phyloP scores from a whole-genome alignment of 2,888 invertebrate species.

The Polydrusus pterygomalis region DNA sequence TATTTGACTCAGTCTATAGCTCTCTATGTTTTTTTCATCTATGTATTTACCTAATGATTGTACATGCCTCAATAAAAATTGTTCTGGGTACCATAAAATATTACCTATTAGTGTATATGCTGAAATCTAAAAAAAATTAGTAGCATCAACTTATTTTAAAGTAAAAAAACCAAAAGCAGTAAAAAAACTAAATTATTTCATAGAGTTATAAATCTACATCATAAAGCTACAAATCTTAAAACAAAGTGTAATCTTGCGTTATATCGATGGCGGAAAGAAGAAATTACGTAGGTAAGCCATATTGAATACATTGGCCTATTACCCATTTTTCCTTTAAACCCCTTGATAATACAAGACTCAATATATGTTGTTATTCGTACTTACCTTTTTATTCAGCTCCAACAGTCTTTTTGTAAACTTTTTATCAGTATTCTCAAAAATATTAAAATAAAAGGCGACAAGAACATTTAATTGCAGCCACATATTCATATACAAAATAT shows the following conservation, averaged over 20 bases:
- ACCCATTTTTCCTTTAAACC: too few relatives aligned
- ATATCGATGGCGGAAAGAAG: too few relatives aligned
- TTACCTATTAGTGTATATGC: slow-evolving; percentile 87
- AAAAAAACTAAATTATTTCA: background rate
- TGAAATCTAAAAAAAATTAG: slow-evolving; percentile 75
- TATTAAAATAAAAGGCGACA: slow-evolving; percentile 79
- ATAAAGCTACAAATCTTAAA: too few relatives aligned
- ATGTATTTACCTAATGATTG: slow-evolving; percentile 76
- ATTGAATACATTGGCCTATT: too few relatives aligned
- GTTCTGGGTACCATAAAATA: slow-evolving; percentile 89
- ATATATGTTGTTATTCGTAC: background rate
- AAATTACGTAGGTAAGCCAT: too few relatives aligned
- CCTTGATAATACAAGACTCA: too few relatives aligned
- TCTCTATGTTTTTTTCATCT: slow-evolving; percentile 71
- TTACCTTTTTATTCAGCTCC: slow-evolving; percentile 86
- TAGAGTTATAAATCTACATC: too few relatives aligned
- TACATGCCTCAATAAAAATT: slow-evolving; percentile 82
- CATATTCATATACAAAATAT: slow-evolving; percentile 74
- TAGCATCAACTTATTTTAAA: background rate
- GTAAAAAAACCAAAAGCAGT: background rate
- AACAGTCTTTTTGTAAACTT: slow-evolving; percentile 83
- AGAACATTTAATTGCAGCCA: slow-evolving; percentile 81
- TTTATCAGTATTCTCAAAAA: slow-evolving; percentile 86
- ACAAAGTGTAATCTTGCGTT: too few relatives aligned
- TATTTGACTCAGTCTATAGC: slow-evolving; percentile 75